Conservation (phyloP, 2,888 invertebrate species). For the Embidobia sp. region DNA sequence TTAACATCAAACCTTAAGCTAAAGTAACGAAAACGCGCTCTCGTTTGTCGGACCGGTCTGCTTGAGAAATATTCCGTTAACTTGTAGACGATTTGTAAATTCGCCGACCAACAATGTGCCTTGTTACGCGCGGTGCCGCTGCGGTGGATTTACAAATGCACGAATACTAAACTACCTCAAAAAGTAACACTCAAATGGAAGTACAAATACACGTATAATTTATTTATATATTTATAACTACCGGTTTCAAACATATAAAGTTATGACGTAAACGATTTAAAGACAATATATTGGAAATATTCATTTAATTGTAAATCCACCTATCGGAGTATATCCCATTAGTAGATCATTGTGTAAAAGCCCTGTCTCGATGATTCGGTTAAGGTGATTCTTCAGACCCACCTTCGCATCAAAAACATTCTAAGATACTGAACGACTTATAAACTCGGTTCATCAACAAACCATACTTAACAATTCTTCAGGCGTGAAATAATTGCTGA, state of each 20-base stretch:
- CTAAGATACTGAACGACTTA: too few relatives aligned
- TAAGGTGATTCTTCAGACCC: too few relatives aligned
- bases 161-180: constrained; percentile 48
- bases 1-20: not conserved
- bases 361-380: constrained; percentile 36
- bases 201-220: constrained; percentile 27
- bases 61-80: constrained; percentile 19
- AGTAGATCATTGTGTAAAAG: constrained; percentile 33
- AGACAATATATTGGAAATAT: not conserved
- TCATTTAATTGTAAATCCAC: constrained; percentile 47
- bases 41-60: constrained; percentile 35
- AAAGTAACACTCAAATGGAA: constrained; percentile 14
- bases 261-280: too few relatives aligned
- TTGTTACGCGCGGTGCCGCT: constrained; percentile 36
- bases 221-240: constrained; percentile 11
- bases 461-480: too few relatives aligned
- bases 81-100: constrained; percentile 17
- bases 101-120: constrained; percentile 55
- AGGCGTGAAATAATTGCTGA: too few relatives aligned
- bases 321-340: constrained; percentile 14
- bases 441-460: too few relatives aligned
- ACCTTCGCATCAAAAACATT: too few relatives aligned
- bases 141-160: constrained; percentile 47
- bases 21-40: not conserved
- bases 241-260: too few relatives aligned